These are phyloP conservation scores for Karalla daura DNA, from an alignment of 2,797 vertebrate species.

Conservation along the genomic window DNA sequence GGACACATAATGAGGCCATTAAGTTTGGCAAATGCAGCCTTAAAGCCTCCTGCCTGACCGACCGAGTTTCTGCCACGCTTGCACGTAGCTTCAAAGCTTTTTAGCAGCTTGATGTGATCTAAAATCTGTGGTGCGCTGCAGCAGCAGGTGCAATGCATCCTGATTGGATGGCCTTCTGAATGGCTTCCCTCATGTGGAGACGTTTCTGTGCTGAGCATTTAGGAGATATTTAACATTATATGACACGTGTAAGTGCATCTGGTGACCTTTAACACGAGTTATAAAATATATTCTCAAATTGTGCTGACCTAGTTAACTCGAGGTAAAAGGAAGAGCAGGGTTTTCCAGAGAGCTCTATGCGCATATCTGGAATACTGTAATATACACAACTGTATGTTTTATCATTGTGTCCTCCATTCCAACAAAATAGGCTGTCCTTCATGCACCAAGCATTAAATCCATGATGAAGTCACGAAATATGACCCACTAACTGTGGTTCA, in stretches of 20 bases:
- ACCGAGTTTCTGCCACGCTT: constrained; percentile 35
- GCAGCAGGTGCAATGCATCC: constrained; percentile 52
- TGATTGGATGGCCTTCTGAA: constrained; percentile 66
- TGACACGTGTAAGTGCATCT: constrained; percentile 56
- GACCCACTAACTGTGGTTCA: not conserved
- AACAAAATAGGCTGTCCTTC: constrained; percentile 2
- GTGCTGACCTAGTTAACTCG: constrained; percentile 50
- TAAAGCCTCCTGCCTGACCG: constrained; percentile 42
- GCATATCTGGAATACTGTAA: not conserved
- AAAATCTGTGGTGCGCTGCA: constrained; percentile 19
- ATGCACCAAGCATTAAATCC: too few relatives aligned
- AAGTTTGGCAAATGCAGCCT: constrained; percentile 49
- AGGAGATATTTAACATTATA: constrained; percentile 46
- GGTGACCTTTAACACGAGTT: constrained; percentile 58
- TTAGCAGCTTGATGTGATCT: constrained; percentile 46
- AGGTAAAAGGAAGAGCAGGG: not conserved
- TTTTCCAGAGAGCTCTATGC: not conserved
- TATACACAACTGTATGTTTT: not conserved
- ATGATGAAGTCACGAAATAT: not conserved
- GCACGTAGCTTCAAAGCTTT: constrained; percentile 59
- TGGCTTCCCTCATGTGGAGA: constrained; percentile 51
- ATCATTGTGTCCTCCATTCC: not conserved
- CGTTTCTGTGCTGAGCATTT: constrained; percentile 14
- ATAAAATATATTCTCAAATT: constrained; percentile 47
- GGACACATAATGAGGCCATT: constrained; percentile 74